A percentile compares a stretch with the other conserved stretches of the same genome.
phyloP scores from a whole-genome alignment of 37 sponge, comb jelly and placozoan genomes.

The Beroe ovata region DNA sequence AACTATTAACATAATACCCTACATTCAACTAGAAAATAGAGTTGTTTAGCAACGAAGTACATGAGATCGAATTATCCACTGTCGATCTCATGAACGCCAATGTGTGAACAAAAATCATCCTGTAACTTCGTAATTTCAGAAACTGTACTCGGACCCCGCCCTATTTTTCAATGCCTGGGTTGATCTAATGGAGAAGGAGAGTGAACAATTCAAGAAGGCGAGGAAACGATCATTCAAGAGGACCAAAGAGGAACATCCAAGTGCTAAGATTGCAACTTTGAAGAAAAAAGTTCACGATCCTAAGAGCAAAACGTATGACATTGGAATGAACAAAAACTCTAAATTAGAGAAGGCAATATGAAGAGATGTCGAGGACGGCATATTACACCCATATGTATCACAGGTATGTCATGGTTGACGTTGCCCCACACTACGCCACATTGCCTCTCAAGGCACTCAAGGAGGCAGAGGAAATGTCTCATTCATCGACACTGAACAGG shows the following conservation, averaged over 20 bases:
- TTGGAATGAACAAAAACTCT: too few relatives aligned
- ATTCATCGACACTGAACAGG: slow-evolving; percentile 34
- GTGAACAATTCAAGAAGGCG: neutral
- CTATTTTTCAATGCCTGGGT: slow-evolving; percentile 59
- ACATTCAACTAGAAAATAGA: too few relatives aligned
- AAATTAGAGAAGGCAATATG: too few relatives aligned
- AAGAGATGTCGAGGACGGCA: too few relatives aligned
- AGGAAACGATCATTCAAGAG: slow-evolving; percentile 60
- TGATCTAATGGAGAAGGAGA: slow-evolving; percentile 57
- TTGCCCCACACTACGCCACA: slow-evolving; percentile 40
- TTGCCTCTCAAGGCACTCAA: neutral
- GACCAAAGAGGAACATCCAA: neutral
- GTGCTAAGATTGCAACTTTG: slow-evolving; percentile 18
- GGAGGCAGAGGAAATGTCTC: neutral
- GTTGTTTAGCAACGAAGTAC: too few relatives aligned
- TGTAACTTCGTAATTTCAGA: slow-evolving; percentile 17
- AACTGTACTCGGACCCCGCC: slow-evolving; percentile 60
- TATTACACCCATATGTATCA: too few relatives aligned
- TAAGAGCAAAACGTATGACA: neutral
- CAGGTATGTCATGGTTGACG: slow-evolving; percentile 33
- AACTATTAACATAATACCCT: too few relatives aligned
- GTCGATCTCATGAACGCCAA: too few relatives aligned
- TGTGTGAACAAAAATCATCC: too few relatives aligned
- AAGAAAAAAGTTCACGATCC: slow-evolving; percentile 64
- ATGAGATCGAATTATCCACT: too few relatives aligned